phyloP scores from a whole-genome alignment of 2,797 vertebrate species.

The Sphenopsis melanotis region DNA sequence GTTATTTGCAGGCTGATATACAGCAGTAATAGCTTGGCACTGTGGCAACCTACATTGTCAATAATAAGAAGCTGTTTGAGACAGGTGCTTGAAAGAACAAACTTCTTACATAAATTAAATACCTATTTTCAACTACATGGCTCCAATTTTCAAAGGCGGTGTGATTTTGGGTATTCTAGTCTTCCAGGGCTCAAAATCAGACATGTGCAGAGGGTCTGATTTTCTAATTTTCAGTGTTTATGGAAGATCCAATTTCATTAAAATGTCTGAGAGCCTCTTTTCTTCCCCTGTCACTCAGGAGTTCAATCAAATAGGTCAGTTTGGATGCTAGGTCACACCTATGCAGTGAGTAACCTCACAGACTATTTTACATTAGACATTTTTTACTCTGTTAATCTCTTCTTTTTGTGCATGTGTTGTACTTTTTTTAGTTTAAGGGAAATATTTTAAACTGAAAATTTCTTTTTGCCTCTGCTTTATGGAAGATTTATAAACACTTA shows the following conservation, averaged over 20 bases:
- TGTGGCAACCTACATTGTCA: background rate
- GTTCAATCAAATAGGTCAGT: constrained; percentile 9
- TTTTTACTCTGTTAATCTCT: background rate
- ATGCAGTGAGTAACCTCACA: background rate
- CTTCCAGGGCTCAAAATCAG: background rate
- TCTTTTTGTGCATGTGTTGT: background rate
- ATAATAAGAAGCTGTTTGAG: constrained; percentile 13
- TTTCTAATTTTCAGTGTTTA: constrained; percentile 7
- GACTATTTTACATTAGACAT: background rate
- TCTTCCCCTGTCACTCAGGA: background rate
- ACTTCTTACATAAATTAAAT: constrained; percentile 11
- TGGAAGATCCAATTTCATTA: background rate
- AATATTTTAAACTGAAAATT: background rate
- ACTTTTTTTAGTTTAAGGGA: background rate
- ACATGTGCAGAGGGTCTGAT: background rate
- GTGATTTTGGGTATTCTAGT: background rate
- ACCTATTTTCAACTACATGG: background rate
- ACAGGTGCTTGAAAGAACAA: constrained; percentile 34
- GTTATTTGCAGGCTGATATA: constrained; percentile 23
- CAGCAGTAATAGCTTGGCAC: constrained; percentile 1
- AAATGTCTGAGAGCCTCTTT: background rate
- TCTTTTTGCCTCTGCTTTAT: background rate
- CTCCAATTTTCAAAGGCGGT: constrained; percentile 4
- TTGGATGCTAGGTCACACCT: background rate
- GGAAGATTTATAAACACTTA: background rate